Base-by-base conservation (phyloP, 1,140 invertebrate species). In the Anastrepha obliqua region DNA sequence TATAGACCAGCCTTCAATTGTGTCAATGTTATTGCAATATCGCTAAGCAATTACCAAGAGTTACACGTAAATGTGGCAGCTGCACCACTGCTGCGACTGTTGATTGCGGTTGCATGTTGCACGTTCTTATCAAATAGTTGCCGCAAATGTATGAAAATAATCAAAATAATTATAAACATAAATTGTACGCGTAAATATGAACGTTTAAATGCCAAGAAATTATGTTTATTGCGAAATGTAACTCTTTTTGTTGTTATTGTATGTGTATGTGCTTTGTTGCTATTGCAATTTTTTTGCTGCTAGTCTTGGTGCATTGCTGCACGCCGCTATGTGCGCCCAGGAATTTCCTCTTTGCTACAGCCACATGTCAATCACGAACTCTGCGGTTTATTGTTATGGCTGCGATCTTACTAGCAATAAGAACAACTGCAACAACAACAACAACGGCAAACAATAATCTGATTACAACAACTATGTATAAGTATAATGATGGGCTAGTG, bases 141-240 rank as follows among this genome's bases (percentile, higher is more conserved):
- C 8, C 74, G 47, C 74, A 42, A 81, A 81, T 20, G 74, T 81
- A 81, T 81, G 74, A 81, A 81, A 81, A 81, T 81, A 81, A 81
- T 81, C 74, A 81, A 81, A 81, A 81, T 81, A 81, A 81, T 81
- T 81, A 81, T 81, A 81, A 81, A 29, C 74, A 81, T 81, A 81
- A 81, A 81, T 81, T 81, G 74, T 81, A 81, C 74, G 74, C 74
- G 44, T 81, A 81, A 81, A 81, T 81, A 81, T 81, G 74, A 81
- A 81, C 74, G 74, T 47, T 81, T 81, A 81, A 81, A 81, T 81
- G 74, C 47, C 74, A 81, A 81, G 74, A 81, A 81, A 81, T 81
- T 81, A 81, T 81, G 74, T 81, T 81, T 81, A 81, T 81, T 81
- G 74, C 47, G 6, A 55, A 55, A 55, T 29, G 17, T 6, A 55